phyloP scores from a whole-genome alignment of 2,888 invertebrate genomes.

The Drosophila birchii region DNA sequence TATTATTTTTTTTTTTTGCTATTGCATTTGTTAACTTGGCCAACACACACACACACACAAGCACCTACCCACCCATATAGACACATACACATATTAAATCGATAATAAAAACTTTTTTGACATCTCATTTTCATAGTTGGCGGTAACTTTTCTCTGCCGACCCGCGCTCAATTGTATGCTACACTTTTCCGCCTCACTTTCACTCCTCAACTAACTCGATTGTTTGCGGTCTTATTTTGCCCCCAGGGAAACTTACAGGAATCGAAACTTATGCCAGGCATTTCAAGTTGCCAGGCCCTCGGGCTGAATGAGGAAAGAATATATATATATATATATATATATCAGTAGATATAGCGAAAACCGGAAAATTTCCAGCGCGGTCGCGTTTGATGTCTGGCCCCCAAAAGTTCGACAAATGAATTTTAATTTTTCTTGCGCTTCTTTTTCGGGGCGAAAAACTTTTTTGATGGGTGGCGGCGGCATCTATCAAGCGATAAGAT shows the following conservation, averaged over 20 bases:
- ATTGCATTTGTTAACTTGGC: slow-evolving; percentile 64
- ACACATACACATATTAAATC: slow-evolving; percentile 66
- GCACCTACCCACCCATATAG: not conserved
- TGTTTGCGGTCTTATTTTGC: slow-evolving; percentile 59
- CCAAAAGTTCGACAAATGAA: slow-evolving; percentile 49
- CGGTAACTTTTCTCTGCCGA: slow-evolving; percentile 36
- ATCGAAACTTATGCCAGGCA: slow-evolving; percentile 50
- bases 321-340: not conserved
- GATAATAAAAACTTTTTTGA: slow-evolving; percentile 81
- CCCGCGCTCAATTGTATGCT: slow-evolving; percentile 53
- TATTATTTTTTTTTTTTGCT: slow-evolving; percentile 56
- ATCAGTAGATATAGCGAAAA: slow-evolving; percentile 5
- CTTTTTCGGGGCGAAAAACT: slow-evolving; percentile 20
- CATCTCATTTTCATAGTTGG: slow-evolving; percentile 81
- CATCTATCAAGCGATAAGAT: slow-evolving; percentile 48
- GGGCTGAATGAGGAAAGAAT: slow-evolving; percentile 12
- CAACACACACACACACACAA: not conserved
- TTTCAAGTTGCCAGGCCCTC: slow-evolving; percentile 26
- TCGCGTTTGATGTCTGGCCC: slow-evolving; percentile 51
- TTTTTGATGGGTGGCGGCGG: slow-evolving; percentile 37
- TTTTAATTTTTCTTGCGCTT: slow-evolving; percentile 45
- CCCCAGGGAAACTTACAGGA: slow-evolving; percentile 27
- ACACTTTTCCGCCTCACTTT: slow-evolving; percentile 37
- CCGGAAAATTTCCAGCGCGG: slow-evolving; percentile 39
- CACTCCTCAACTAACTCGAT: slow-evolving; percentile 58